These are phyloP conservation scores for Calameuta pallipes DNA, from an alignment of 2,888 invertebrate genomes.

Conservation along the genomic window DNA sequence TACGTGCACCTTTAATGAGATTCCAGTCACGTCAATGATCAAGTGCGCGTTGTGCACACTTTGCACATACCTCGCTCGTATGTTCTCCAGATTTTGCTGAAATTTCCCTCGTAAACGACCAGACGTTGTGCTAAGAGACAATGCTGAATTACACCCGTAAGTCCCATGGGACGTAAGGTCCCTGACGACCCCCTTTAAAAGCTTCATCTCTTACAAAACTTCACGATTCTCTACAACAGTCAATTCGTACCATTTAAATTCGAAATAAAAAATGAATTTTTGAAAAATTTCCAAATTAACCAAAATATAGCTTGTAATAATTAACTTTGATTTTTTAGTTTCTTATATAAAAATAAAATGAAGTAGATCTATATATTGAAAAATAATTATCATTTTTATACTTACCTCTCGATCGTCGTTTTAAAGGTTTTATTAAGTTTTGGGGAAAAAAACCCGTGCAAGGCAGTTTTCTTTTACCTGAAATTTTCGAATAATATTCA, in stretches of 20 bases:
- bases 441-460: not conserved
- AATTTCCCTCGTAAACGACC: not conserved
- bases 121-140: not conserved
- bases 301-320: not conserved
- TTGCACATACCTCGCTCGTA: slow-evolving; percentile 7
- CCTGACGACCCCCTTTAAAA: not conserved
- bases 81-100: slow-evolving; percentile 18
- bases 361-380: not conserved
- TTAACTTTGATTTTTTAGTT: not conserved
- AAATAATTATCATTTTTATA: not conserved
- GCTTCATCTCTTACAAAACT: not conserved
- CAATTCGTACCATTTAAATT: not conserved
- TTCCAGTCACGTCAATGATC: slow-evolving; percentile 48
- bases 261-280: not conserved
- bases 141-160: not conserved
- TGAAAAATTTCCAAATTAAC: not conserved
- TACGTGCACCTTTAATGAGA: slow-evolving; percentile 45
- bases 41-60: slow-evolving; percentile 21
- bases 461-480: not conserved
- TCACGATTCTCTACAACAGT: not conserved
- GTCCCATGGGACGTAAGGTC: not conserved
- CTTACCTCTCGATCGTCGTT: not conserved
- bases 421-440: not conserved
- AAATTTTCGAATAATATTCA: not conserved
- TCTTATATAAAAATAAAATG: not conserved